Evolutionary conservation across 2,888 invertebrate species (phyloP), one percentile per base, ranked within the genome.

Genomic region (Spisula subtruncata): DNA sequence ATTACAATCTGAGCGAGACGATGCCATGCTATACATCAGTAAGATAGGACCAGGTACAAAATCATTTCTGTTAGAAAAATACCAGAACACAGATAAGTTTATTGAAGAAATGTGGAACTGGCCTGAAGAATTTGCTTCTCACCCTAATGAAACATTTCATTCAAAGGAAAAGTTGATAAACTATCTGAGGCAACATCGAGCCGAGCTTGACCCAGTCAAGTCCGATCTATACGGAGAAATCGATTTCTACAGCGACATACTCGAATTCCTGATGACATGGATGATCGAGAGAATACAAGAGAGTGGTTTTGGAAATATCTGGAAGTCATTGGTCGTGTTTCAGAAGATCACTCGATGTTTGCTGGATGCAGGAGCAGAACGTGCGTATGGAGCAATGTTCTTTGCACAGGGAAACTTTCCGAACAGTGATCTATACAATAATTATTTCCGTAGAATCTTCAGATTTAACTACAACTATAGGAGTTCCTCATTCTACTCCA

Each of bases 311-410:
- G 94, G 94, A 8, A 93, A 90, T 35, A 89, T 93, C 25, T 95
- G 95, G 95, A 94, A 93, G 83, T 89, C 94, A 25, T 97, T 98
- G 89, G 98, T 98, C 82, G 98, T 98, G 0, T 98, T 98, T 96
- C 98, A 98, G 97, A 98, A 98, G 96, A 97, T 99, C 0, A 97
- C 98, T 0, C 97, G 98, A 16, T 98, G 98, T 95, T 98, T 98
- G 93, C 98, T 98, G 96, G 98, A 98, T 95, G 98, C 98, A 89
- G 98, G 98, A 0, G 98, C 98, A 87, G 98, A 98, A 0, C 98
- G 98, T 41, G 98, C 98, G 0, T 98, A 98, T 92, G 98, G 98
- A 2, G 98, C 98, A 91, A 98, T 98, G 96, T 98, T 98, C 97
- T 98, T 98, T 95, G 98, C 98, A 0, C 97, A 98, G 92, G 98